Evolutionary conservation across 2,797 vertebrate species (phyloP), one percentile per base, ranked within the genome.

Genomic region (Mustela erminea): DNA sequence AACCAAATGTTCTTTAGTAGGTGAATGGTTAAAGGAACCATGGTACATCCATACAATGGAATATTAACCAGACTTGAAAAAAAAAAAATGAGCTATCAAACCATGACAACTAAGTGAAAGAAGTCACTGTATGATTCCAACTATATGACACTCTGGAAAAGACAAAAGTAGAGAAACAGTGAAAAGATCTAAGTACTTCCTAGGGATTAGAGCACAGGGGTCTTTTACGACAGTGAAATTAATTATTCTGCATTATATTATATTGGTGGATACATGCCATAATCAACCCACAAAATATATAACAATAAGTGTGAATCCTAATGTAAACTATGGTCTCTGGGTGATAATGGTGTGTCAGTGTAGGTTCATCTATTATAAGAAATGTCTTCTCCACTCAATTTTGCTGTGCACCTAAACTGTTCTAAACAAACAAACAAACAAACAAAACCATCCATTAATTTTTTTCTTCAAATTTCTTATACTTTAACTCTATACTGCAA

Each of bases 401-500:
- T 94, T 60, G 21, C 15, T 38, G 2, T 78, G n/a, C 60, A 60
- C 3, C 1, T 88, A 60, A 84, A 54, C 5, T 74, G 23, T 38
- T 74, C 35, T 74, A 32, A 94, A 78, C 70, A 32, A 94, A 78
- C 70, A 32, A 94, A 78, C 70, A 32, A 94, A 78, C 62, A 32
- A 94, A 78, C 70, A 82, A 17, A 54, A 4, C 49, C 49, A 21
- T 38, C 14, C 35, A 35, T 49, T 60, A 74, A 80, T 46, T 74
- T 60, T 74, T 18, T 78, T n/a, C 4, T 62, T 49, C 23, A 43
- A 17, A 70, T 68, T 82, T 54, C 29, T 82, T 90, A 2, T 38
- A 52, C 3, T 23, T 62, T 62, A 90, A n/a, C 7, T 68, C 52
- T 85, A 43, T 60, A 58, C 49, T 78, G 18, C 1, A 56, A 64